Conservation (phyloP, 2,797 vertebrate species). For the Sphenopsis melanotis region DNA sequence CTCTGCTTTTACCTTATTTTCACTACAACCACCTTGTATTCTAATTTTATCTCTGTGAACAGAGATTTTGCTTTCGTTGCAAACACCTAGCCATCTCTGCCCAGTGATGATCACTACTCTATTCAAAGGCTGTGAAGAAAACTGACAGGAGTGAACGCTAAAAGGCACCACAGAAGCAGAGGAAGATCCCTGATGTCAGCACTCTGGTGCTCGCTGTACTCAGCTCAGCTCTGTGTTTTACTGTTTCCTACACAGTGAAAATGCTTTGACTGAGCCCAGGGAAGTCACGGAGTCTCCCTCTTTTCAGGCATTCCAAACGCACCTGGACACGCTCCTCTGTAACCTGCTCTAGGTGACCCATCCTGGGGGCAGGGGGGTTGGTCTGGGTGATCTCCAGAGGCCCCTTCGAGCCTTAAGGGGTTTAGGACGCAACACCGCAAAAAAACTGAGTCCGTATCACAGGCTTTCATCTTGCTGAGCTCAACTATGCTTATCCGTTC, state of each 20-base stretch:
- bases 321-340: accelerated
- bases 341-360: background rate
- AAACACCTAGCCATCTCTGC: background rate
- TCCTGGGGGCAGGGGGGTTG: too few species aligned
- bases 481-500: accelerated
- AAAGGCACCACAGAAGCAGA: accelerated
- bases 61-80: background rate
- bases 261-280: accelerated
- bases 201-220: too few species aligned
- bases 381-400: background rate
- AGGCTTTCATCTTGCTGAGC: too few species aligned
- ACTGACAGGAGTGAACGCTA: accelerated
- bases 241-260: accelerated
- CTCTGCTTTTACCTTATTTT: background rate
- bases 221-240: accelerated
- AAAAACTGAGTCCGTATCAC: accelerated
- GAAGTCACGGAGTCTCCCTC: background rate
- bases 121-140: background rate
- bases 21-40: background rate
- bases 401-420: background rate
- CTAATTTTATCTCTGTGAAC: background rate
- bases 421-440: background rate
- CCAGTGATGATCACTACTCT: background rate
- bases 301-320: background rate
- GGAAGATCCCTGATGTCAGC: background rate